Evolutionary conservation across 2,888 invertebrate species (phyloP).

Genomic region (Drosophila subsilvestris): DNA sequence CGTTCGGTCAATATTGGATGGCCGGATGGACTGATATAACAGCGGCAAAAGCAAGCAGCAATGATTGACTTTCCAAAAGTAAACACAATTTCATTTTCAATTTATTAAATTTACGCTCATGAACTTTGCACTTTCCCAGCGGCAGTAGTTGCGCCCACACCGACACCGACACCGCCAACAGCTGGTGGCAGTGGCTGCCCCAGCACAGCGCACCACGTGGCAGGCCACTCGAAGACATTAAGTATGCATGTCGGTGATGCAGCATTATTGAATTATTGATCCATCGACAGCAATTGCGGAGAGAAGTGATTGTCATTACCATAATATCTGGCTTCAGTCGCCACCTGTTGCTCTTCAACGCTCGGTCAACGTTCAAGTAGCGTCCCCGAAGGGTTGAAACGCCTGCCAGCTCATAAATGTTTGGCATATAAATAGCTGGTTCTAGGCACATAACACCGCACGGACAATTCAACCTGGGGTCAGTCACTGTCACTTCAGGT

Average conservation of each 20-base stretch:
- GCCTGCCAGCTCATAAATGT: neutral
- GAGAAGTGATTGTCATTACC: neutral
- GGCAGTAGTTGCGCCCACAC: neutral
- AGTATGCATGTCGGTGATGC: slow-evolving; percentile 8
- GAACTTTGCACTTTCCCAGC: slow-evolving; percentile 42
- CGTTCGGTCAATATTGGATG: slow-evolving; percentile 62
- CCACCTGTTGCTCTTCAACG: slow-evolving; percentile 12
- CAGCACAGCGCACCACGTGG: slow-evolving; percentile 19
- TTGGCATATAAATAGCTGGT: slow-evolving; percentile 4
- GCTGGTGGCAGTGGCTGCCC: neutral
- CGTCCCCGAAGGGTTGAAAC: no score
- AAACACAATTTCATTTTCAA: slow-evolving; percentile 63
- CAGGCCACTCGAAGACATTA: slow-evolving; percentile 21
- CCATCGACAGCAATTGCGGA: neutral
- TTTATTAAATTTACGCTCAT: slow-evolving; percentile 47
- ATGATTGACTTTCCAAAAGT: slow-evolving; percentile 55
- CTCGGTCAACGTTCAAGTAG: no score
- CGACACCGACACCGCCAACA: neutral
- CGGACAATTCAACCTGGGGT: slow-evolving; percentile 6
- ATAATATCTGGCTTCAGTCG: neutral
- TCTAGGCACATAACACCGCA: slow-evolving; percentile 7
- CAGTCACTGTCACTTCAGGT: slow-evolving; percentile 2
- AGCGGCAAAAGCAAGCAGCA: slow-evolving; percentile 8
- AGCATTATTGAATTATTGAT: slow-evolving; percentile 3
- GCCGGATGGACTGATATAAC: slow-evolving; percentile 21